Conservation (phyloP, 1,140 invertebrate species). For the Himalopsyche phryganea region DNA sequence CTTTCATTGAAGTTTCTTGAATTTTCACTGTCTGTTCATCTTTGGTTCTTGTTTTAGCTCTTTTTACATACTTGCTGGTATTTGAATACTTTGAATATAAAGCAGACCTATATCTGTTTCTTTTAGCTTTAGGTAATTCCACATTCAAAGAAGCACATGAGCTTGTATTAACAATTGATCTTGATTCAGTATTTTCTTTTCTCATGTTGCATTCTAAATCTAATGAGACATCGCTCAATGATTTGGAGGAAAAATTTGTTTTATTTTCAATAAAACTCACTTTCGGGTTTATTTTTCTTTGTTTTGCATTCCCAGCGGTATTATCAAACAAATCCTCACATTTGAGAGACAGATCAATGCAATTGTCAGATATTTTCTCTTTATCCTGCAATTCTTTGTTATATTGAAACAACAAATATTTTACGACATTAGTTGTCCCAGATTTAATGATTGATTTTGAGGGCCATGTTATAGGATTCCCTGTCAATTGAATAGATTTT, state of each 20-base stretch:
- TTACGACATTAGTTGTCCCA: conserved; percentile 45
- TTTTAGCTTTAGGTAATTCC: conserved; percentile 4
- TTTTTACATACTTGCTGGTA: conserved; percentile 44
- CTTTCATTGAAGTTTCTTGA: conserved; percentile 39
- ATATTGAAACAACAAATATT: conserved; percentile 49
- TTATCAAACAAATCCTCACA: background rate
- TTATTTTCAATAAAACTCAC: background rate
- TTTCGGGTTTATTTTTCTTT: conserved; percentile 8
- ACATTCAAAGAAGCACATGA: background rate
- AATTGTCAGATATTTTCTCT: conserved; percentile 6
- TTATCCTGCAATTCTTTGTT: conserved; percentile 26
- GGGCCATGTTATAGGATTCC: conserved; percentile 55
- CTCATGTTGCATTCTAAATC: conserved; percentile 8
- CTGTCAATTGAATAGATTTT: conserved; percentile 50
- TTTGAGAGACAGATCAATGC: background rate
- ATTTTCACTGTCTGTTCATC: conserved; percentile 39
- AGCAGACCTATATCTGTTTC: background rate
- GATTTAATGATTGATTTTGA: conserved; percentile 45
- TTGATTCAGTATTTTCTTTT: conserved; percentile 5
- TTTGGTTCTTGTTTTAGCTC: conserved; percentile 31
- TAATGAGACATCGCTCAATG: no score
- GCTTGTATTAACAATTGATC: conserved; percentile 2
- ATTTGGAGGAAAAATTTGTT: conserved; percentile 6
- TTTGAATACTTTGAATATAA: conserved; percentile 35
- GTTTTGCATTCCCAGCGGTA: background rate